Evolutionary conservation across 2,888 invertebrate species (phyloP), one percentile per base, ranked within the genome.

Genomic region (Linnaemya tessellans): DNA sequence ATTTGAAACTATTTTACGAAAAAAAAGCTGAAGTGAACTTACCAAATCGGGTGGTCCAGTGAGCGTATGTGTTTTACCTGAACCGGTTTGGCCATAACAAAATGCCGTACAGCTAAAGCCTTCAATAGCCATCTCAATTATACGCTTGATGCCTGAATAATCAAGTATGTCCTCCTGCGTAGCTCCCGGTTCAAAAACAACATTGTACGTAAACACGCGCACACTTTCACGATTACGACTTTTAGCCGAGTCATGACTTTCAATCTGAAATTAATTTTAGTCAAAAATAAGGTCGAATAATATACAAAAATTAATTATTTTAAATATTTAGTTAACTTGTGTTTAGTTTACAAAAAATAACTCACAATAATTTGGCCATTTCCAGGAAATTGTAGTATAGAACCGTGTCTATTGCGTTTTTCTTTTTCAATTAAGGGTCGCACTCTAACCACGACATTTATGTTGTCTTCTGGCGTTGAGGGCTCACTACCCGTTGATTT

Each of bases 81-180:
- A 98, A 58, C 98, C 98, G 0, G 98, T 98, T 93, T 98, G 98
- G 1, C 98, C 98, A 93, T 98, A 98, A 91, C 98, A 98, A 87
- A 98, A 97, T 35, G 96, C 97, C 0, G 98, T 98, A 90, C 98
- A 97, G 41, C 97, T 96, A 92, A 98, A 98, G 25, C 98, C 98
- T 91, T 98, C 97, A 49, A 98, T 95, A 0, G 98, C 97, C 97
- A 98, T 98, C 91, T 98, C 97, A 80, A 98, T 95, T 18, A 98
- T 95, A 70, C 97, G 94, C 90, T 97, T 98, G 84, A 98, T 95
- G 0, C 98, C 98, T 0, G 97, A 98, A 93, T 96, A 97, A 91
- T 98, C 97, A 83, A 98, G 93, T 62, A 98, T 95, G 90, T 98
- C 98, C 1, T 91, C 91, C 89, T 96, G 96, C 0, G 96, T 96